Conservation (phyloP, 1,140 invertebrate species). For the Sarcophaga bullata region DNA sequence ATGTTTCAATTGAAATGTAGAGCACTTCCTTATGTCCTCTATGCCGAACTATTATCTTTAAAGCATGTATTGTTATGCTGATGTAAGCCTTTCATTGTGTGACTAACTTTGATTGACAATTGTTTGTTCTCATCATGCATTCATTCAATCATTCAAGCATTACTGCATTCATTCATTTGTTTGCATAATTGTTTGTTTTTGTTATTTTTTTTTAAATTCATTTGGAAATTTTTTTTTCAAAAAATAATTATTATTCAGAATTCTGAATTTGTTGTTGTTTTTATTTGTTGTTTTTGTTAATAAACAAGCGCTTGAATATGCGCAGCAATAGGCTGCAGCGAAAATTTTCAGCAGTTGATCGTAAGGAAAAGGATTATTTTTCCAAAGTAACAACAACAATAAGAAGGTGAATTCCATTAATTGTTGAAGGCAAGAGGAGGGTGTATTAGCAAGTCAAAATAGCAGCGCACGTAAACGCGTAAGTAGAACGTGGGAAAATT, state of each 20-base stretch:
- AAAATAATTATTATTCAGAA: slow-evolving; percentile 1
- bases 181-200: background rate
- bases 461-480: background rate
- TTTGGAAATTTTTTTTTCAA: background rate
- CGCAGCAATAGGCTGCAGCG: background rate
- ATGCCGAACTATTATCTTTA: background rate
- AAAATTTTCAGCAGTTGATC: background rate
- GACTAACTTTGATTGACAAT: background rate
- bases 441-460: slow-evolving; percentile 14
- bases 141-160: too few relatives aligned
- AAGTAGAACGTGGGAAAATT: background rate
- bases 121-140: background rate
- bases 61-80: background rate
- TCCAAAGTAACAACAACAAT: background rate
- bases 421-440: background rate
- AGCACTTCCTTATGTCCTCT: background rate
- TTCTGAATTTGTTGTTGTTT: background rate
- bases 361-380: background rate
- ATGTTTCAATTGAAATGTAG: too few relatives aligned
- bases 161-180: too few relatives aligned
- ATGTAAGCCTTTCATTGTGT: background rate
- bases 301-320: background rate
- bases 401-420: background rate
- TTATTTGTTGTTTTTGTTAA: too few relatives aligned
- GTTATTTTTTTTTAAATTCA: background rate